Percentiles rank a stretch among this genome's conserved stretches.
Conservation (phyloP, 2,888 invertebrate species). For the Belgica antarctica region DNA sequence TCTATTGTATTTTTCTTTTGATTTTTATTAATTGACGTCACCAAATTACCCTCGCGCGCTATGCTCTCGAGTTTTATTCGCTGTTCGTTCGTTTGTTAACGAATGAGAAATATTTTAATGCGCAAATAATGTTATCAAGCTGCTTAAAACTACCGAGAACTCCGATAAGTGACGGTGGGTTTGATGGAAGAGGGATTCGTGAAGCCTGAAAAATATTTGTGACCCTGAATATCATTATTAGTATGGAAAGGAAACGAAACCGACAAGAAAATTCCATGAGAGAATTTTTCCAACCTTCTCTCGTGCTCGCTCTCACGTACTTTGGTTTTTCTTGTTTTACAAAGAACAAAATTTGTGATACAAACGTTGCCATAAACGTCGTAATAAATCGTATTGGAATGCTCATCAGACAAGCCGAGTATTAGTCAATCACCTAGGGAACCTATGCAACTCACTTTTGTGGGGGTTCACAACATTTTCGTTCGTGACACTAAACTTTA, state of each 20-base stretch:
- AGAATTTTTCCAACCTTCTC: not conserved
- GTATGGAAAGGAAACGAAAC: not conserved
- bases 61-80: too few species aligned
- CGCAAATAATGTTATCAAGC: too few species aligned
- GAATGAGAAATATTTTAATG: too few species aligned
- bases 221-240: not conserved
- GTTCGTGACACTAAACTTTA: too few species aligned
- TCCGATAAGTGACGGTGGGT: too few species aligned
- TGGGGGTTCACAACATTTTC: too few species aligned
- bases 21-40: slow-evolving; percentile 36
- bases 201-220: not conserved
- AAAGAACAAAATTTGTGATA: not conserved
- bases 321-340: not conserved
- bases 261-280: slow-evolving; percentile 20
- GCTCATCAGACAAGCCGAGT: slow-evolving; percentile 2
- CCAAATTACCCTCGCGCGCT: slow-evolving; percentile 26
- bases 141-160: too few species aligned
- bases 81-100: not conserved
- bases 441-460: too few species aligned
- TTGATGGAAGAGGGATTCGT: not conserved
- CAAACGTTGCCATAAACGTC: not conserved
- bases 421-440: too few species aligned
- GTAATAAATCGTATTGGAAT: too few species aligned
- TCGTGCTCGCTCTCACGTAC: not conserved
- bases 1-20: not conserved